phyloP scores from a whole-genome alignment of 2,113 vertebrate genomes.

The Emydocephalus ijimae region DNA sequence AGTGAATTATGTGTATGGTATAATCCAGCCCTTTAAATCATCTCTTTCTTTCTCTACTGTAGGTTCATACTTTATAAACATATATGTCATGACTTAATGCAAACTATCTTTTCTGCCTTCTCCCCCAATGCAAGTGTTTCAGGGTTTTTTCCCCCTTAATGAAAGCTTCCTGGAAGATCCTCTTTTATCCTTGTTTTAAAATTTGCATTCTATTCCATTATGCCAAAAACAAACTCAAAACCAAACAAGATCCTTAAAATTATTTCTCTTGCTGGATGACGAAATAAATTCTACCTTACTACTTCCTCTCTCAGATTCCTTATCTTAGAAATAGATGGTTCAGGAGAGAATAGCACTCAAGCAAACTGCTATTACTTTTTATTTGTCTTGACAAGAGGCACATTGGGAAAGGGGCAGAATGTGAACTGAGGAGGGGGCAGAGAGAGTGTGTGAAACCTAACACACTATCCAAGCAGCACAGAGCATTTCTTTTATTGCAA shows the following conservation, averaged over 20 bases:
- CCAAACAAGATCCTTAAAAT: not conserved
- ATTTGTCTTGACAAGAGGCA: slow-evolving; percentile 15
- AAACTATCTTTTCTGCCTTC: slow-evolving; percentile 7
- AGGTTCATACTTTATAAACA: not conserved
- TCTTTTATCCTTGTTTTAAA: not conserved
- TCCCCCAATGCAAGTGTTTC: not conserved
- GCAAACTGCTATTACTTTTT: slow-evolving; percentile 13
- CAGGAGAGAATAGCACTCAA: not conserved
- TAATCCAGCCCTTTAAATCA: not conserved
- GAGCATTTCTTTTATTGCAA: slow-evolving; percentile 51
- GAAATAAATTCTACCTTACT: not conserved
- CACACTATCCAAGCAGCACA: slow-evolving; percentile 26
- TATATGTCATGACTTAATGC: too few relatives aligned
- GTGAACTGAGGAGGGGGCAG: not conserved
- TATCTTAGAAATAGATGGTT: slow-evolving; percentile 21
- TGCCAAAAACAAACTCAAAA: not conserved
- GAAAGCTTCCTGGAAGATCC: not conserved
- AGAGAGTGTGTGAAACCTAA: slow-evolving; percentile 35
- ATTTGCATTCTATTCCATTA: not conserved
- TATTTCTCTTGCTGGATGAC: not conserved
- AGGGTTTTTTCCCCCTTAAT: not conserved
- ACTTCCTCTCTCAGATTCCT: not conserved
- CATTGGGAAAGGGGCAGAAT: not conserved
- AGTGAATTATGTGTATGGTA: not conserved
- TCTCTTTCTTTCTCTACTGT: not conserved